Evolutionary conservation across 2,113 vertebrate genomes (phyloP).

Genomic region (Bubo bubo): DNA sequence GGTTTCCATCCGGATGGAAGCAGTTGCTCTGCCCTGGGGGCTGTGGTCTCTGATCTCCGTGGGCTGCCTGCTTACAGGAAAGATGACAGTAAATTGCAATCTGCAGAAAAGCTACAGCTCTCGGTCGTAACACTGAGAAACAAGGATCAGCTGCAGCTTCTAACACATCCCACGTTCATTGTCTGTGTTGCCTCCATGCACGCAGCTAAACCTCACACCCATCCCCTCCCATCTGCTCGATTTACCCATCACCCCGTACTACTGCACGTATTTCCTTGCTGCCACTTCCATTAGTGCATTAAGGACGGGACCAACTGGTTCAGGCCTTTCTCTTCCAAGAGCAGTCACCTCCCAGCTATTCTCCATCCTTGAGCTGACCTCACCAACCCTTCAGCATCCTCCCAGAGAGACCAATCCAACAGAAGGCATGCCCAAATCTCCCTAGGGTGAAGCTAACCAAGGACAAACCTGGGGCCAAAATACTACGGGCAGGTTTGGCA

Average conservation of each 20-base stretch:
- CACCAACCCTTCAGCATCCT: background rate
- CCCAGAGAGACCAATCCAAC: background rate
- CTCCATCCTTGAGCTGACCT: background rate
- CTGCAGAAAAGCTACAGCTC: background rate
- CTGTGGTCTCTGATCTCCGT: background rate
- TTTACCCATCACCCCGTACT: background rate
- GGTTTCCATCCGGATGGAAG: background rate
- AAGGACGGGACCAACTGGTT: background rate
- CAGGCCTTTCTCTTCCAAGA: background rate
- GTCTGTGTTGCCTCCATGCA: background rate
- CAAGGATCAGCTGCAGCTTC: background rate
- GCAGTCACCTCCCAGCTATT: background rate
- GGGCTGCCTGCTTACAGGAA: background rate
- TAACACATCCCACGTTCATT: background rate
- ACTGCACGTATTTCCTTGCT: accelerated
- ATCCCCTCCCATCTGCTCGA: background rate
- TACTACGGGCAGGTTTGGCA: background rate
- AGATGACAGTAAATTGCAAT: background rate
- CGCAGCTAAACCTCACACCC: background rate
- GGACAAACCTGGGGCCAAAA: background rate
- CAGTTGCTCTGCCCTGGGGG: background rate
- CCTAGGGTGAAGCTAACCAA: background rate
- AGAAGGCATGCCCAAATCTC: background rate
- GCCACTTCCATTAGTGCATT: background rate
- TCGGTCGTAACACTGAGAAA: background rate